These are phyloP conservation scores for Hydrozoanthus gracilis DNA, from an alignment of 92 coral and sea anemone species.

Conservation along the genomic window DNA sequence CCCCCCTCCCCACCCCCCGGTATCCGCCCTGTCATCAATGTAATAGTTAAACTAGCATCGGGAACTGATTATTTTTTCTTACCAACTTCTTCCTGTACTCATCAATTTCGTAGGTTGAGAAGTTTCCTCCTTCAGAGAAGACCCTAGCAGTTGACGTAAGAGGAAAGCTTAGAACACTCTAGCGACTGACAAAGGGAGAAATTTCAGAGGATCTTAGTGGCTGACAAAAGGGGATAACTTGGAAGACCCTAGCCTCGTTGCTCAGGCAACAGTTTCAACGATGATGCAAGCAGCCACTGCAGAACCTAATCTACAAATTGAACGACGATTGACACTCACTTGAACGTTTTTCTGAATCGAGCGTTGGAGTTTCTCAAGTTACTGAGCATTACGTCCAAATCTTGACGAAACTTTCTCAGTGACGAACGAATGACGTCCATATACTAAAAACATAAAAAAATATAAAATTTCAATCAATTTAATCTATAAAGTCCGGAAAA, in stretches of 20 bases:
- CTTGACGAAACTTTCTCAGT: constrained; percentile 94
- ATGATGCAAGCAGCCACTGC: too few species aligned
- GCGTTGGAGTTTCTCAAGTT: constrained; percentile 98
- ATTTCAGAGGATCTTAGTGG: too few species aligned
- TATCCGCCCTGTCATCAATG: too few species aligned
- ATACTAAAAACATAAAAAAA: constrained; percentile 57
- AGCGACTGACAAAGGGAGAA: too few species aligned
- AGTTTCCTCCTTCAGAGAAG: constrained; percentile 99
- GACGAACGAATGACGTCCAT: constrained; percentile 94
- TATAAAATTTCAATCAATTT: not conserved
- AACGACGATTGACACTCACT: constrained; percentile 59
- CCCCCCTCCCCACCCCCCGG: too few species aligned
- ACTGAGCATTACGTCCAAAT: constrained; percentile 93
- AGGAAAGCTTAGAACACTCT: too few species aligned
- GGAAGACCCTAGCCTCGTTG: too few species aligned
- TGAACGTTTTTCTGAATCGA: constrained; percentile 96
- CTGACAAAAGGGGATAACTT: too few species aligned
- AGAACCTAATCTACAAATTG: not conserved
- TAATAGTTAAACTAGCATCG: not conserved
- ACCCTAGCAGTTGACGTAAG: constrained; percentile 59
- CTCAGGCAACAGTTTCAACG: too few species aligned
- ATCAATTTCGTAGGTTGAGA: constrained; percentile 93
- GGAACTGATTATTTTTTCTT: constrained; percentile 3
- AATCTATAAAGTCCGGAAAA: too few species aligned
- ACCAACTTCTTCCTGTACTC: constrained; percentile 93